Evolutionary conservation across 2,797 vertebrate genomes (phyloP), one percentile per base, ranked within the genome.

Genomic region (Onychomys arenicola): DNA sequence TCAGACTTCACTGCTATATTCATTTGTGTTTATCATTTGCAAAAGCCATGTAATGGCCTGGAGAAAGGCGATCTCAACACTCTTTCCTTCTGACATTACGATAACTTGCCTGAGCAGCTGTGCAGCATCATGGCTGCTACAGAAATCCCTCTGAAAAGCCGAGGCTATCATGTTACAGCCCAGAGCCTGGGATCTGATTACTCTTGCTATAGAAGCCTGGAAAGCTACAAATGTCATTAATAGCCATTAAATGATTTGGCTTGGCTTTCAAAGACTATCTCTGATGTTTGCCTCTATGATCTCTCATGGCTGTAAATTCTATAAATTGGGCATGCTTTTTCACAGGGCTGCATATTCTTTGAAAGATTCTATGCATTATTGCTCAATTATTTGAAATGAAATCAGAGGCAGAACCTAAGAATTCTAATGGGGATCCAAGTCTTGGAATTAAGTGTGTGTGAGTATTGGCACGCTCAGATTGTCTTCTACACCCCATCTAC

Each of bases 101-200:
- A n/a, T 80, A 43, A 91, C 34, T 25, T 55, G 83, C 59, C 67
- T 37, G 81, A 55, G 89, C 95, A 93, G 92, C 93, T 96, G 84
- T 49, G 73, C 9, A 46, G 37, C 25, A 11, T 59, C 49, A 77
- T 43, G 34, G 3, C 1, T 76, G 83, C 80, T 32, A 55, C 73
- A 76, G 93, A 96, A 93, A 97, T 95, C 89, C 96, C 81, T 97
- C 93, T 97, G 94, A 87, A 97, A 97, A 97, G 92, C 81, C 61
- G 93, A 97, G 96, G 97, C 90, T 98, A 98, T 98, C 97, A 83
- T 6, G 46, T 94, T 97, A 97, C 98, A 97, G 95, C 95, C 97
- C 94, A 73, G 96, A 97, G 97, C 95, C 97, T 97, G 96, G 96
- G 98, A 97, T 98, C 98, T 98, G 95, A 98, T 98, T 97, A 94